These are phyloP conservation scores for Pygmarrhopalites habei DNA, from an alignment of 1,140 invertebrate genomes.

Conservation along the genomic window DNA sequence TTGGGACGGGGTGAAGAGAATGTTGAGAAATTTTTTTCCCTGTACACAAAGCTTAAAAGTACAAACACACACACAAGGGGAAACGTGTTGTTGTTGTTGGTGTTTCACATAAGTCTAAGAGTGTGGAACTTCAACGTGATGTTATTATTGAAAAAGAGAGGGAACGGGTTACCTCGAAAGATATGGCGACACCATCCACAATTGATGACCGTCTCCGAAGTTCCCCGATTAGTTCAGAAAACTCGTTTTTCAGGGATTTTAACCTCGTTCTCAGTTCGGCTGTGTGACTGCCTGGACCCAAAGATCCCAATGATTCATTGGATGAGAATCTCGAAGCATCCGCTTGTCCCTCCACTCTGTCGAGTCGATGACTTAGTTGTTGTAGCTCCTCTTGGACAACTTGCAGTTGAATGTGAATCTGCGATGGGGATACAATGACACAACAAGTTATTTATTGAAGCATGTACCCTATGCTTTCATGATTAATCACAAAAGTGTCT, in stretches of 20 bases:
- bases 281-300: constrained; percentile 25
- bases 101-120: not conserved
- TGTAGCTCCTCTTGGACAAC: constrained; percentile 50
- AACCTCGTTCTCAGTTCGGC: constrained; percentile 45
- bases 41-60: too few species aligned
- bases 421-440: too few species aligned
- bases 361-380: constrained; percentile 45
- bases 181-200: constrained; percentile 41
- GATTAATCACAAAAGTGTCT: too few species aligned
- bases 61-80: too few species aligned
- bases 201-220: constrained; percentile 47
- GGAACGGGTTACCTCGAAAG: constrained; percentile 36
- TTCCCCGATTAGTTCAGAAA: constrained; percentile 49
- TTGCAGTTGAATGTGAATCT: constrained; percentile 49
- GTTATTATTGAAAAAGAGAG: not conserved
- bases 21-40: too few species aligned
- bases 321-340: not conserved
- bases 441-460: too few species aligned
- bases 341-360: constrained; percentile 33
- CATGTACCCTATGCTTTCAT: too few species aligned
- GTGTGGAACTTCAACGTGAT: not conserved
- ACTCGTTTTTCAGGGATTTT: constrained; percentile 50
- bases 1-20: too few species aligned
- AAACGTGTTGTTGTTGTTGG: too few species aligned
- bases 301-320: not conserved